A percentile compares a stretch with the other conserved stretches of the same genome.
phyloP scores from a whole-genome alignment of 2,797 vertebrate species.

The Oceanodroma leucorhoa region DNA sequence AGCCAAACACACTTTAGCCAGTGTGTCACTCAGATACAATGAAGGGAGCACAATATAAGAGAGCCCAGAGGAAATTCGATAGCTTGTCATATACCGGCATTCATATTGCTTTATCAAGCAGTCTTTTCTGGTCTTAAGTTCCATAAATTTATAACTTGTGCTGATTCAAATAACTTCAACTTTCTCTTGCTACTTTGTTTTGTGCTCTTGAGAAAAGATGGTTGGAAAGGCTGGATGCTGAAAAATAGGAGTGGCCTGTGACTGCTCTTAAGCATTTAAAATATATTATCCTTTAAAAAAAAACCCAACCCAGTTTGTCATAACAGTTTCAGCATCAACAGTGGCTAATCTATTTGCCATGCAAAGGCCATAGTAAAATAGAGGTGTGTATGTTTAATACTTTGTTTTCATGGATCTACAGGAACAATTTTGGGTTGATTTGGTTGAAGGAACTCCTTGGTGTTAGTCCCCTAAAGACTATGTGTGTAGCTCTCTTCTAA shows the following conservation, averaged over 20 bases:
- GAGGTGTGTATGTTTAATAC: background rate
- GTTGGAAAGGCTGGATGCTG: background rate
- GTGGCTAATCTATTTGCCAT: background rate
- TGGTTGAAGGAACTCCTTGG: background rate
- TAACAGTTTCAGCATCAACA: background rate
- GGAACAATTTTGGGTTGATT: background rate
- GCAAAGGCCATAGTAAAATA: background rate
- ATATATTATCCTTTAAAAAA: background rate
- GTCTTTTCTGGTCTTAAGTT: background rate
- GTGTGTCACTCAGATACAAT: background rate
- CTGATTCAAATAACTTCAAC: background rate
- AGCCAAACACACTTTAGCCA: background rate
- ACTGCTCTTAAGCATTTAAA: background rate
- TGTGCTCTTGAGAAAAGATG: background rate
- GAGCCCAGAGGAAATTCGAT: background rate
- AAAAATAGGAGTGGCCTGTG: background rate
- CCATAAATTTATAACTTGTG: background rate
- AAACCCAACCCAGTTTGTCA: background rate
- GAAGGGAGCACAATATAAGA: background rate
- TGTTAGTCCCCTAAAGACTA: background rate
- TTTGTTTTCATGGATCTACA: background rate
- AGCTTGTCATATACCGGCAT: background rate
- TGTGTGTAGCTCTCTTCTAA: background rate
- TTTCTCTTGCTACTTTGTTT: background rate
- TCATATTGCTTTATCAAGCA: background rate